Base-by-base conservation (phyloP, 2,113 vertebrate species). In the Marcusenius ussheri region DNA sequence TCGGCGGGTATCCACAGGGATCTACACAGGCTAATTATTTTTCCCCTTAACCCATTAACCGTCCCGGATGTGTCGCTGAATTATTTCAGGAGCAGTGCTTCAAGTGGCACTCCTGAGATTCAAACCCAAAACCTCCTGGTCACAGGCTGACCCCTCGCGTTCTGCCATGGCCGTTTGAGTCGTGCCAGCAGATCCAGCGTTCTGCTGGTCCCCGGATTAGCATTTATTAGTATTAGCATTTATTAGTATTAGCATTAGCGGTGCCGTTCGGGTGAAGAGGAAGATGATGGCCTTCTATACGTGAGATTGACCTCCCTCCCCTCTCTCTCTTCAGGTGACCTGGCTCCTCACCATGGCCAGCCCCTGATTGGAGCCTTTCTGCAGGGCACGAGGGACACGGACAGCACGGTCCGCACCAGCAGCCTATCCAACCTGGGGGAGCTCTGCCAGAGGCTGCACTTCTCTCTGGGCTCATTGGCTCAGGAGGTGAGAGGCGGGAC, bases 391-490 rank as follows among this genome's bases (percentile, higher is more conserved):
- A 95, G 95, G 87, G 98, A 98, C 15, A 90, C 94, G 0, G 97
- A 99, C 84, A 58, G 92, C 3, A 83, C 92, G 0, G 93, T 98
- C 66, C 91, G 98, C 24, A 97, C 98, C 92, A 99, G 98, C 96
- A 97, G 97, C 92, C 96, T 99, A 90, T 97, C 97, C 90, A 99
- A 99, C 93, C 95, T 99, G 92, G 98, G 97, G 0, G 98, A 99
- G 92, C 96, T 99, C 47, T 98, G 97, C 93, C 97, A 97, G 94
- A 95, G 84, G 56, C 94, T 99, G 5, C 93, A 97, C 90, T 98
- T 98, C 15, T 94, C 97, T 77, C 93, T 99, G 66, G 97, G 97
- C 17, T 92, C 97, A 0, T 91, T 98, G 91, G 11, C 97, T 83
- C 97, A 98, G 0, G 98, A 99, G 97, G 98, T 99, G 96, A 92